Base-by-base conservation (phyloP, 2,888 invertebrate genomes). In the Iselma pallidipennis region DNA sequence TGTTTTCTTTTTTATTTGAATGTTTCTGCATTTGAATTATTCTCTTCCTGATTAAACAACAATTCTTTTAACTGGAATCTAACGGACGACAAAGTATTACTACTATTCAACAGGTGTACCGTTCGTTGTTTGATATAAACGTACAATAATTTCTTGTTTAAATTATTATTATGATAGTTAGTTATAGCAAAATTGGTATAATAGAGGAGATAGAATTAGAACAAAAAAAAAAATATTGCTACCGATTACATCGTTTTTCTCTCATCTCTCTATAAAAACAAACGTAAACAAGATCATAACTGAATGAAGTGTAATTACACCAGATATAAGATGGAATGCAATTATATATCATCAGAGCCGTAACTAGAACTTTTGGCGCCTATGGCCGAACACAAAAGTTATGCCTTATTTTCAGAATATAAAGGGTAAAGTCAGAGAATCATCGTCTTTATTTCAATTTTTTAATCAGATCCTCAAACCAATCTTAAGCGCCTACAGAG, bases 11-110 rank as follows among this genome's bases (percentile, higher is more conserved):
- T n/a, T n/a, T n/a, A n/a, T n/a, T n/a, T n/a, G n/a, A n/a, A n/a
- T n/a, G n/a, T n/a, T n/a, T n/a, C n/a, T 21, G 45, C 10, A 45
- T 31, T 26, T 29, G 16, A 55, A 23, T 42, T 42, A 55, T 45
- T 26, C 28, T 53, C 37, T 53, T 23, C 37, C 33, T 54, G 23
- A 42, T n/a, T 19, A 42, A 42, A 42, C 19, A 42, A 42, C 42
- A 19, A 33, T 33, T 42, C 19, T 42, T 42, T 42, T 42, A 19
- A 42, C 19, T 19, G 12, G 23, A 21, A 45, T 4, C 45, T 45
- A 45, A 45, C 45, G 45, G 45, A 45, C 23, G 21, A 45, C 45
- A 45, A 45, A 45, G 23, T 45, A 45, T 45, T 23, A 21, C 10
- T 21, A 45, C 21, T 19, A 45, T 21, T n/a, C n/a, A n/a, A 45